Conservation (phyloP, 1,140 invertebrate species). For the Ephestia elutella region DNA sequence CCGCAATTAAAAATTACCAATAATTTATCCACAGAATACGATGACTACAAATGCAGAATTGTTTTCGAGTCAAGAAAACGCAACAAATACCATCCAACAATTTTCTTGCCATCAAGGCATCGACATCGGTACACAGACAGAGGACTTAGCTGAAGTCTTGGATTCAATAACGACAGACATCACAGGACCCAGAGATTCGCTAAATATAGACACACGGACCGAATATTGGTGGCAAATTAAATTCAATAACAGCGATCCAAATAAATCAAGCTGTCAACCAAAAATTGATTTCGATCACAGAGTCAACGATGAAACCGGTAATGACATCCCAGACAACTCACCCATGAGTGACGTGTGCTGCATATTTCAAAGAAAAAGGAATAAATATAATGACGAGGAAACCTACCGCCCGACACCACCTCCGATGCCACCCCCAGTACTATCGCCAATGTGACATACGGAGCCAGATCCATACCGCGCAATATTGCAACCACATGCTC, state of each 20-base stretch:
- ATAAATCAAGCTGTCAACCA: neutral
- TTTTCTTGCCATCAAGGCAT: too few relatives aligned
- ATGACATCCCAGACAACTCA: too few relatives aligned
- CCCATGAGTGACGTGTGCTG: neutral
- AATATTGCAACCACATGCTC: neutral
- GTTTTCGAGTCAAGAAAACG: too few relatives aligned
- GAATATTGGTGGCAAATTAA: neutral
- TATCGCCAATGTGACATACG: neutral
- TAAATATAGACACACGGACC: neutral
- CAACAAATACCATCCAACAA: too few relatives aligned
- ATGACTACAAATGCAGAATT: too few relatives aligned
- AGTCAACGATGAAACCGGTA: too few relatives aligned
- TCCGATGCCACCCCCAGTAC: neutral
- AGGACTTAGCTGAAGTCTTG: neutral
- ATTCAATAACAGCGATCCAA: neutral
- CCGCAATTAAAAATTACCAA: too few relatives aligned
- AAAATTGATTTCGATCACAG: neutral
- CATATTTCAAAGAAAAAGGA: neutral
- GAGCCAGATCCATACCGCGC: neutral
- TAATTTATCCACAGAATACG: too few relatives aligned
- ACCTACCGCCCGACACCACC: neutral
- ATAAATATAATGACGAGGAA: neutral
- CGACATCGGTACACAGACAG: neutral
- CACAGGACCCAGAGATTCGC: neutral
- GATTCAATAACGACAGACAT: neutral